Evolutionary conservation across 2,797 vertebrate species (phyloP).

Genomic region (Neoniphon sammara): DNA sequence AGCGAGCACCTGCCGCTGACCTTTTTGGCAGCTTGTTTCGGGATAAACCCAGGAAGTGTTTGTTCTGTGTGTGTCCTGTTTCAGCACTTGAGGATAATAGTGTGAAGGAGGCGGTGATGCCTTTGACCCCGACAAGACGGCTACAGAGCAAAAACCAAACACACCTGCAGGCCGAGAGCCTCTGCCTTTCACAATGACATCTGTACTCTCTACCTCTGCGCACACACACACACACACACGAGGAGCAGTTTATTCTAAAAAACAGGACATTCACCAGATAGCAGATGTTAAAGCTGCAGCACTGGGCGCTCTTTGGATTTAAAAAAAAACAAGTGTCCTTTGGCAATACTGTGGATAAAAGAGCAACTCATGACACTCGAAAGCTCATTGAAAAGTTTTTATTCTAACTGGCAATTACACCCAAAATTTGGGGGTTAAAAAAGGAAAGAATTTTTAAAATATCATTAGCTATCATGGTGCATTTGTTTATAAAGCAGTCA

Average conservation of each 20-base stretch:
- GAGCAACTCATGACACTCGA: not conserved
- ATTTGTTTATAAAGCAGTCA: too few species aligned
- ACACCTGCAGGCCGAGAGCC: slow-evolving; percentile 71
- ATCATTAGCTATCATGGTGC: too few species aligned
- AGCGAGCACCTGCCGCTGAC: slow-evolving; percentile 13
- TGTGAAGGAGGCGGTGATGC: slow-evolving; percentile 55
- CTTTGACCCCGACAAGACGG: slow-evolving; percentile 68
- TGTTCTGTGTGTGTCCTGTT: slow-evolving; percentile 63
- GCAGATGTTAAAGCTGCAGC: slow-evolving; percentile 2
- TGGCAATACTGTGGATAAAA: not conserved
- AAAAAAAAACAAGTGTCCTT: not conserved
- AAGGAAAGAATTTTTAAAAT: too few species aligned
- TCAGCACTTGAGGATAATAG: slow-evolving; percentile 67
- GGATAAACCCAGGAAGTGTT: slow-evolving; percentile 55
- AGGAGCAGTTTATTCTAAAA: slow-evolving; percentile 20
- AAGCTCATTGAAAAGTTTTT: not conserved
- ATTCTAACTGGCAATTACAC: not conserved
- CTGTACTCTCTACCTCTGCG: slow-evolving; percentile 42
- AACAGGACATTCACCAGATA: slow-evolving; percentile 39
- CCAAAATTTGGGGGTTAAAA: too few species aligned
- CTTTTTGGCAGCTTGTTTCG: slow-evolving; percentile 50
- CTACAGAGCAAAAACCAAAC: slow-evolving; percentile 75
- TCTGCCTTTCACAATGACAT: slow-evolving; percentile 47
- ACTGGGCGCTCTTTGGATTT: not conserved
- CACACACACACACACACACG: slow-evolving; percentile 26